Percentiles rank a stretch among this genome's conserved stretches.
Conservation (phyloP, 2,888 invertebrate species). For the Calephelis perditalis region DNA sequence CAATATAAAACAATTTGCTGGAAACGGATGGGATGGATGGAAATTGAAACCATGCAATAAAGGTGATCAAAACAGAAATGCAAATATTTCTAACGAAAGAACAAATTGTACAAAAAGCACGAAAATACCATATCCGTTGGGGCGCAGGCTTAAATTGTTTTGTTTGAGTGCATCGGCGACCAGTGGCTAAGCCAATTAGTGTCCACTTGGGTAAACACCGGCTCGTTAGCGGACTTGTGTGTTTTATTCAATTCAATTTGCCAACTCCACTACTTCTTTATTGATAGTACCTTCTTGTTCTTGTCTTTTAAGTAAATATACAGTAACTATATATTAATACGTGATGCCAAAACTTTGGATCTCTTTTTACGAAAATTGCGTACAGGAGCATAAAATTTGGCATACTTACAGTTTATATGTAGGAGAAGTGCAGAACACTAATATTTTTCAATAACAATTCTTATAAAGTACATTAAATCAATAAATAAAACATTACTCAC, state of each 20-base stretch:
- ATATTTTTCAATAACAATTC: too few species aligned
- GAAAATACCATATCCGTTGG: constrained; percentile 37
- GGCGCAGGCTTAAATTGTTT: constrained; percentile 33
- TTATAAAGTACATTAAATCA: too few species aligned
- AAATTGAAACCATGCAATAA: constrained; percentile 25
- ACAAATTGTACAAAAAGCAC: constrained; percentile 27
- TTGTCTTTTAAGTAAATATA: constrained; percentile 33
- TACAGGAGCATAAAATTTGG: too few species aligned
- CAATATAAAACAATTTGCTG: constrained; percentile 1
- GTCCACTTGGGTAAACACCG: constrained; percentile 76
- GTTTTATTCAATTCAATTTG: constrained; percentile 76
- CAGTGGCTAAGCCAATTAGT: constrained; percentile 76
- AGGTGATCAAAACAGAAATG: constrained; percentile 27
- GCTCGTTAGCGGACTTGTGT: constrained; percentile 77
- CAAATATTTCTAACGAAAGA: constrained; percentile 26
- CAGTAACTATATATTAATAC: too few species aligned
- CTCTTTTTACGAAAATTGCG: too few species aligned
- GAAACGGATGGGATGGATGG: constrained; percentile 15
- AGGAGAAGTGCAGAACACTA: too few species aligned
- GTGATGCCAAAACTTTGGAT: too few species aligned
- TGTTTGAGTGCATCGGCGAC: constrained; percentile 48
- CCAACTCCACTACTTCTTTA: constrained; percentile 67
- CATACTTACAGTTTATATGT: too few species aligned
- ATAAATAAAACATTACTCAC: too few species aligned
- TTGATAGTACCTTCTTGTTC: constrained; percentile 52